Percentiles rank a stretch among this genome's conserved stretches.
Conservation (phyloP, 2,797 vertebrate species). For the Myiothlypis coronata region DNA sequence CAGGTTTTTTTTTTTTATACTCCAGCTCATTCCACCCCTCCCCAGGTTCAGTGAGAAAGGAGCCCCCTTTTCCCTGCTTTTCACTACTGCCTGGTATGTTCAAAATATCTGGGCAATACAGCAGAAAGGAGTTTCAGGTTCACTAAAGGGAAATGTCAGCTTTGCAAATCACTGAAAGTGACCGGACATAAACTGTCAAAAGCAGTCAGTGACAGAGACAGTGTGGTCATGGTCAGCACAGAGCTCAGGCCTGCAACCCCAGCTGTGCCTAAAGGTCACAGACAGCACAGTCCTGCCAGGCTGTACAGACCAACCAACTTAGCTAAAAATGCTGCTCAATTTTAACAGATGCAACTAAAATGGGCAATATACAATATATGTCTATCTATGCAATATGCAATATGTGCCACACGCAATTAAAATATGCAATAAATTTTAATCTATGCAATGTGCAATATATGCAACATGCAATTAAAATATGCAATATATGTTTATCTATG, state of each 20-base stretch:
- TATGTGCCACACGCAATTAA: neutral
- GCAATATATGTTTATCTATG: neutral
- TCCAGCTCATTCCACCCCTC: neutral
- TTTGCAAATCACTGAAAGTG: slow-evolving; percentile 48
- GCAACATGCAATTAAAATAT: neutral
- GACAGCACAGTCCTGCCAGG: neutral
- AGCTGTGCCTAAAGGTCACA: neutral
- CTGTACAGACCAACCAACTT: neutral
- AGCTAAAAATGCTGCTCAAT: neutral
- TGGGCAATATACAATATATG: too few relatives aligned
- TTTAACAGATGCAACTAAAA: neutral
- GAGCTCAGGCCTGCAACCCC: neutral
- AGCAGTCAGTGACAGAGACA: neutral
- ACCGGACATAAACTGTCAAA: slow-evolving; percentile 41
- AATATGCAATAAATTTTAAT: neutral
- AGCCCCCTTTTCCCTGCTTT: neutral
- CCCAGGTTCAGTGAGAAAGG: neutral
- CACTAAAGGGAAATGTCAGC: slow-evolving; percentile 55
- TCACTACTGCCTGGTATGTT: neutral
- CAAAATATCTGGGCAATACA: slow-evolving; percentile 39
- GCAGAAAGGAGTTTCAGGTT: slow-evolving; percentile 51
- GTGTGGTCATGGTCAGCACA: neutral
- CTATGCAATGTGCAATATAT: neutral
- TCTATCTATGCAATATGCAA: too few relatives aligned
- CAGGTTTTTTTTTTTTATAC: neutral